Evolutionary conservation across 2,888 invertebrate genomes (phyloP).

Genomic region (Isoperla grammatica): DNA sequence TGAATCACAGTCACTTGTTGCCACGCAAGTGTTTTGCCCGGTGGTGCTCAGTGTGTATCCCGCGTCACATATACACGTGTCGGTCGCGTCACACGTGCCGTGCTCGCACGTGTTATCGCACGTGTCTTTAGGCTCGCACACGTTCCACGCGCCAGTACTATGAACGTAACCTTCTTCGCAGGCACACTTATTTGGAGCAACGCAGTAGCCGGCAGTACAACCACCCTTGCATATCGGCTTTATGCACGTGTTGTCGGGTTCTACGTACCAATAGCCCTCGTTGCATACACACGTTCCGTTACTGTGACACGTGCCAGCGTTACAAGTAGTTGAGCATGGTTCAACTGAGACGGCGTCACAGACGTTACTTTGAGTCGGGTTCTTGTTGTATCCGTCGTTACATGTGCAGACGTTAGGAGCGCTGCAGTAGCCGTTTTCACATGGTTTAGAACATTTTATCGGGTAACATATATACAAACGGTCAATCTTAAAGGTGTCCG

Average conservation of each 20-base stretch:
- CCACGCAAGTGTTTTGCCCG: not conserved
- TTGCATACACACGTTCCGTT: not conserved
- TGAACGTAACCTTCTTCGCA: too few species aligned
- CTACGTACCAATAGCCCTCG: too few species aligned
- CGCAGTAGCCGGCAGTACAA: too few species aligned
- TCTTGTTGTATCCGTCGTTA: not conserved
- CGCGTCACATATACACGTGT: not conserved
- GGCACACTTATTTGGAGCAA: too few species aligned
- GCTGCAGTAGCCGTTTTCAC: not conserved
- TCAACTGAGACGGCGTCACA: not conserved
- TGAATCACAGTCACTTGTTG: not conserved
- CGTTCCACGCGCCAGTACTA: too few species aligned
- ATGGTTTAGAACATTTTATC: not conserved
- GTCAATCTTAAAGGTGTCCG: not conserved
- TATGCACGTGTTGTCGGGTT: too few species aligned
- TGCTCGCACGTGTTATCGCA: not conserved
- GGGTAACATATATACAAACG: not conserved
- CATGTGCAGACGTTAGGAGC: not conserved
- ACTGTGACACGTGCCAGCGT: not conserved
- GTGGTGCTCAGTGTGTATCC: not conserved
- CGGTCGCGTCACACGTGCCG: not conserved
- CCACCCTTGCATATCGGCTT: too few species aligned
- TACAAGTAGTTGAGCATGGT: not conserved
- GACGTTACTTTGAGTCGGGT: not conserved
- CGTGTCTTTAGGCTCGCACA: too few species aligned